These are phyloP conservation scores for Schizopygopsis malacanthus DNA, from an alignment of 2,797 vertebrate genomes.

Conservation along the genomic window DNA sequence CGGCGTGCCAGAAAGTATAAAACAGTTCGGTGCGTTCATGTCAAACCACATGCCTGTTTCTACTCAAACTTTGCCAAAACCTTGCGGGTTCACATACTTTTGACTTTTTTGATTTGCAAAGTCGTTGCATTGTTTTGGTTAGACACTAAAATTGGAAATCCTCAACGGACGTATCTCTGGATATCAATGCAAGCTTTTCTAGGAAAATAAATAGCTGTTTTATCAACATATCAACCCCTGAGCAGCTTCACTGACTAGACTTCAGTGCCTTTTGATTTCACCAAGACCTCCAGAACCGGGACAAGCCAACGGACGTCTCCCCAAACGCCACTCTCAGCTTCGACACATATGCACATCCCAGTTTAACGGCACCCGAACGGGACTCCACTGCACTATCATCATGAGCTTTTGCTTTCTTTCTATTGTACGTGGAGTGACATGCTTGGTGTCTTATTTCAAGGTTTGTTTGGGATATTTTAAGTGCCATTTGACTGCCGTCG, in stretches of 20 bases:
- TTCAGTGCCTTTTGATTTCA: conserved; percentile 82
- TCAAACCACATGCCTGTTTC: conserved; percentile 62
- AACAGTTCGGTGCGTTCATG: conserved; percentile 55
- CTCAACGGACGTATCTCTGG: conserved; percentile 10
- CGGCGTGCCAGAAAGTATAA: conserved; percentile 80
- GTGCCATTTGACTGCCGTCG: conserved; percentile 97
- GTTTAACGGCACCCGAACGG: conserved; percentile 44
- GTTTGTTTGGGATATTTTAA: conserved; percentile 81
- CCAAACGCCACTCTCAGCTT: conserved; percentile 14
- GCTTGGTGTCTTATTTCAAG: conserved; percentile 68
- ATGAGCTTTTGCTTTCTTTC: conserved; percentile 60
- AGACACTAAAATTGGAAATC: conserved; percentile 3
- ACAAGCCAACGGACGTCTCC: conserved; percentile 34
- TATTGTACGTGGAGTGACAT: conserved; percentile 75
- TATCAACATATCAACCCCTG: conserved; percentile 60
- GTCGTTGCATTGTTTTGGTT: not conserved
- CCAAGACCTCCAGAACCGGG: conserved; percentile 66
- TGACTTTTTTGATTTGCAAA: not conserved
- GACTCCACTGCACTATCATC: conserved; percentile 63
- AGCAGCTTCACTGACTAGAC: conserved; percentile 77
- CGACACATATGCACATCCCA: conserved; percentile 53
- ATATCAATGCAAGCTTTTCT: conserved; percentile 19
- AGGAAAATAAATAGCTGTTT: conserved; percentile 11
- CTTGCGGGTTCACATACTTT: not conserved
- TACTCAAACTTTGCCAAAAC: conserved; percentile 59